Percentiles rank a stretch among this genome's conserved stretches.
Evolutionary conservation across 1,140 invertebrate genomes (phyloP).

Genomic region (Dryas iulia): DNA sequence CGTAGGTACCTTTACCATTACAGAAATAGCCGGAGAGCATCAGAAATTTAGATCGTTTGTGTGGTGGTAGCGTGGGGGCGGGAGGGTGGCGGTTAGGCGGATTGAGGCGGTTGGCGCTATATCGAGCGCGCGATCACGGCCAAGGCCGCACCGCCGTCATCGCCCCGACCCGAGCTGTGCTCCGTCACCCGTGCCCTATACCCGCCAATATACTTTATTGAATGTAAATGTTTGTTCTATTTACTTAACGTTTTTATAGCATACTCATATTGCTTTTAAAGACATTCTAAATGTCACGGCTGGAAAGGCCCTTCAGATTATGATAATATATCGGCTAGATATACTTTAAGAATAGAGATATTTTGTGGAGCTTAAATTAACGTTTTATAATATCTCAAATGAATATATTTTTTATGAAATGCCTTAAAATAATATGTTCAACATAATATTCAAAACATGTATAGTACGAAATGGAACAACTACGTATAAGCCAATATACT

Average conservation of each 20-base stretch:
- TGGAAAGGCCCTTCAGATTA: background rate
- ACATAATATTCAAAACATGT: background rate
- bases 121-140: slow-evolving; percentile 77
- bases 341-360: no score
- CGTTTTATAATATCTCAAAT: background rate
- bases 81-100: slow-evolving; percentile 36
- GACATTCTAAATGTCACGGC: background rate
- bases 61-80: slow-evolving; percentile 23
- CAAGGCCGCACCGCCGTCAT: slow-evolving; percentile 72
- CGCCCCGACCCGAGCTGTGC: slow-evolving; percentile 38
- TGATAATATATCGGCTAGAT: no score
- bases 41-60: slow-evolving; percentile 43
- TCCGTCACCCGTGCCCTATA: slow-evolving; percentile 11
- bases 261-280: background rate
- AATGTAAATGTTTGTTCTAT: slow-evolving; percentile 20
- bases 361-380: no score
- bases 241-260: background rate
- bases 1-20: slow-evolving; percentile 35
- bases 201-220: slow-evolving; percentile 19
- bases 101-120: slow-evolving; percentile 53
- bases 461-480: background rate
- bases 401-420: background rate
- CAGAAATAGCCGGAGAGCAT: slow-evolving; percentile 51
- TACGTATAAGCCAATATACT: background rate
- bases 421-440: background rate